Percentiles rank a stretch among this genome's conserved stretches.
These are phyloP conservation scores for Sitodiplosis mosellana DNA, from an alignment of 1,140 invertebrate genomes.

Conservation along the genomic window DNA sequence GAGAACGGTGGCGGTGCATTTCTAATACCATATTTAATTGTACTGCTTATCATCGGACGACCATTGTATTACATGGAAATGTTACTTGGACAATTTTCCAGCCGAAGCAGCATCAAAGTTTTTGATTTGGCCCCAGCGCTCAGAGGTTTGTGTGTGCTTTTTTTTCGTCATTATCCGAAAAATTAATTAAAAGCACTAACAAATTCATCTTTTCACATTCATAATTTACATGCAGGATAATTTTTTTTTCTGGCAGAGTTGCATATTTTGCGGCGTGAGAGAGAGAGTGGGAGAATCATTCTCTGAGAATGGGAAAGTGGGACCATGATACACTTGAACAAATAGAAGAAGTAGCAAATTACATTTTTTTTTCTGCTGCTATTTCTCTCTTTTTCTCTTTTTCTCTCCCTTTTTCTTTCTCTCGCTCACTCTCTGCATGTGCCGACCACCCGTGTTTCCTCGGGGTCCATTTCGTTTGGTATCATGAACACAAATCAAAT, in stretches of 20 bases:
- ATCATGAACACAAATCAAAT: too few relatives aligned
- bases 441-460: too few relatives aligned
- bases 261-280: too few relatives aligned
- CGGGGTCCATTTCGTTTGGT: too few relatives aligned
- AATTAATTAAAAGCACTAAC: not conserved
- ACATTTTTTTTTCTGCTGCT: too few relatives aligned
- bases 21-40: conserved; percentile 58
- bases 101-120: conserved; percentile 41
- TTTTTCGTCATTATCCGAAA: conserved; percentile 4
- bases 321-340: too few relatives aligned
- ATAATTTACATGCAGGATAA: not conserved
- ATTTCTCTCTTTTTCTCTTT: too few relatives aligned
- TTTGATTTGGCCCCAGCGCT: conserved; percentile 33
- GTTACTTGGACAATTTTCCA: conserved; percentile 51
- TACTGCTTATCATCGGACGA: conserved; percentile 58
- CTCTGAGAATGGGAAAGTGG: too few relatives aligned
- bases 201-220: not conserved
- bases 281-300: too few relatives aligned
- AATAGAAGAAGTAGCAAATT: too few relatives aligned
- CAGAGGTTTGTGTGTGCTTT: conserved; percentile 34
- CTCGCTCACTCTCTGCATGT: too few relatives aligned
- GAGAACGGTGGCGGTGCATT: conserved; percentile 67
- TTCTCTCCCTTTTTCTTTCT: too few relatives aligned
- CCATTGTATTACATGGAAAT: conserved; percentile 76
- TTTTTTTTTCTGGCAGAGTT: not conserved